These are phyloP conservation scores for Diplosoma virens DNA, from an alignment of 23 tunicate genomes.

Conservation along the genomic window DNA sequence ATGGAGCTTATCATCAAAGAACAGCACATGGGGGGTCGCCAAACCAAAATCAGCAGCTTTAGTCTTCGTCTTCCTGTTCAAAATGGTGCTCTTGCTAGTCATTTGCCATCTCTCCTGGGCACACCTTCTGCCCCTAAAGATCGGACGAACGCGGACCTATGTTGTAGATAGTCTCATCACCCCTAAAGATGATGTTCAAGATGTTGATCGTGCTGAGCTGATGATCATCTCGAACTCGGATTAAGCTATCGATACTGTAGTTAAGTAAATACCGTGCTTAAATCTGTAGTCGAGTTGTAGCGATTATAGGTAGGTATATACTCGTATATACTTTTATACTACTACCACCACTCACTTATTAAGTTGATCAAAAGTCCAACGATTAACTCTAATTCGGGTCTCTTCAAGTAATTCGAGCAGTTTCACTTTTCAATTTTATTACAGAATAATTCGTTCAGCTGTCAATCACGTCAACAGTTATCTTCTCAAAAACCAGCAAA, in stretches of 20 bases:
- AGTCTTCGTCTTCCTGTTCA: constrained; percentile 18
- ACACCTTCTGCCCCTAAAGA: constrained; percentile 17
- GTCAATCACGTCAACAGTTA: too few relatives aligned
- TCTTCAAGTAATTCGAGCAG: too few relatives aligned
- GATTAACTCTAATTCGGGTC: too few relatives aligned
- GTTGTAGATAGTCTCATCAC: neutral
- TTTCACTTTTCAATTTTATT: too few relatives aligned
- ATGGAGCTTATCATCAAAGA: constrained; percentile 32
- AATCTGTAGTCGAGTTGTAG: neutral
- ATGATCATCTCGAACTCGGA: constrained; percentile 1
- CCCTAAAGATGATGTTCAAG: constrained; percentile 11
- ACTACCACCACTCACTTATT: too few relatives aligned
- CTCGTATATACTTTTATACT: too few relatives aligned
- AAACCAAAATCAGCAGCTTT: constrained; percentile 15
- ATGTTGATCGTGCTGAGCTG: constrained; percentile 10
- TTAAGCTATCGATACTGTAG: neutral
- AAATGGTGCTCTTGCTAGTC: constrained; percentile 27
- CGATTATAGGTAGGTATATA: too few relatives aligned
- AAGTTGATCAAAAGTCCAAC: too few relatives aligned
- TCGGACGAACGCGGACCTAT: neutral
- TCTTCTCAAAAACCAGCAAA: too few relatives aligned
- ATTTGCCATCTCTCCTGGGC: constrained; percentile 11
- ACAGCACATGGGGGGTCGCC: constrained; percentile 38
- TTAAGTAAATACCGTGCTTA: neutral
- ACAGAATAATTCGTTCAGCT: too few relatives aligned